These are phyloP conservation scores for Anadara kagoshimensis DNA, from an alignment of 1,140 invertebrate species.

Conservation along the genomic window DNA sequence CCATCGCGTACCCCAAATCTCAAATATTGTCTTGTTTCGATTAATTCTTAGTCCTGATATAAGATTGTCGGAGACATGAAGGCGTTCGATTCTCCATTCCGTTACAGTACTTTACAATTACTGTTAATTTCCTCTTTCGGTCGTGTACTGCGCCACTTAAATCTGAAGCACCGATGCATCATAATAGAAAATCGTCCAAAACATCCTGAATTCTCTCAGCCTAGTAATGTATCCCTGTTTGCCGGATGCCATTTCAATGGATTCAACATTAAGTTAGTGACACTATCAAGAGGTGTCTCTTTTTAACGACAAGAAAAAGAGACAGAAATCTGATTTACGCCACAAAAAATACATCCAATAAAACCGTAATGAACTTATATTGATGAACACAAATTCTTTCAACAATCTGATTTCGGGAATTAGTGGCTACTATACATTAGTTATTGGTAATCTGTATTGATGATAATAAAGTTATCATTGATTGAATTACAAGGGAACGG, in stretches of 20 bases:
- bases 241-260: slow-evolving; percentile 41
- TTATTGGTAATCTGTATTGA: slow-evolving; percentile 41
- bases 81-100: slow-evolving; percentile 11
- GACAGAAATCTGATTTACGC: slow-evolving; percentile 43
- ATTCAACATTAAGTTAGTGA: slow-evolving; percentile 43
- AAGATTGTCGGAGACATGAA: no score
- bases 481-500: slow-evolving; percentile 33
- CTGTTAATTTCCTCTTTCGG: slow-evolving; percentile 45
- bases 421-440: slow-evolving; percentile 31
- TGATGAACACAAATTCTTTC: neutral
- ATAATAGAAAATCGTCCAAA: slow-evolving; percentile 46
- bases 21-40: no score
- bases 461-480: slow-evolving; percentile 38
- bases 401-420: slow-evolving; percentile 38
- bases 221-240: slow-evolving; percentile 42
- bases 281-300: slow-evolving; percentile 42
- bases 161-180: slow-evolving; percentile 35
- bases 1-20: no score
- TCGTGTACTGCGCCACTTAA: slow-evolving; percentile 39
- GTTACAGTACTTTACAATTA: slow-evolving; percentile 32
- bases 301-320: slow-evolving; percentile 40
- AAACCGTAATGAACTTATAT: no score
- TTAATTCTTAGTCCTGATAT: no score
- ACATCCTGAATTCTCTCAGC: slow-evolving; percentile 41
- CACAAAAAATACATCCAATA: no score